phyloP scores from a whole-genome alignment of 2,113 vertebrate species.

The Dendropsophus ebraccatus region DNA sequence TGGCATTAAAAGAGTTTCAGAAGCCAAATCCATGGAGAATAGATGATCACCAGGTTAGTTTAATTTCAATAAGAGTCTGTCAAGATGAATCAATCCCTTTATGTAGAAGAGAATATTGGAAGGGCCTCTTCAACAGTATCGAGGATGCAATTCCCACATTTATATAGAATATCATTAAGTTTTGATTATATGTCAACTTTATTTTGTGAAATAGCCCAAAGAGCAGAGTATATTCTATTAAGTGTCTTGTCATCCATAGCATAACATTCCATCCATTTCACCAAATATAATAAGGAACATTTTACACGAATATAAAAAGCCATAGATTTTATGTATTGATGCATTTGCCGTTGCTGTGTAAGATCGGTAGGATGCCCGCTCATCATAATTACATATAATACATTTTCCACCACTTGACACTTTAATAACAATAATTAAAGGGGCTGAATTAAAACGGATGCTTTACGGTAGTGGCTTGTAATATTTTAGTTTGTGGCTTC shows the following conservation, averaged over 20 bases:
- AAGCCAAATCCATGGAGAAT: too few species aligned
- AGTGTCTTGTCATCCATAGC: not conserved
- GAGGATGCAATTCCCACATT: not conserved
- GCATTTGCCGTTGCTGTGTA: not conserved
- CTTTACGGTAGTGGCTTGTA: not conserved
- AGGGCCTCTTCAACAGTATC: too few species aligned
- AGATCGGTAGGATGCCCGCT: not conserved
- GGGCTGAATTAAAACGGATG: not conserved
- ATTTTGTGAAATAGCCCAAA: not conserved
- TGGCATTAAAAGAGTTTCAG: too few species aligned
- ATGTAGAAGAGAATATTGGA: too few species aligned
- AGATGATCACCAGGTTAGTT: too few species aligned
- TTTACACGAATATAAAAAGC: not conserved
- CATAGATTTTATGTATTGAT: not conserved
- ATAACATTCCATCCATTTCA: not conserved
- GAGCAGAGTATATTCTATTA: not conserved
- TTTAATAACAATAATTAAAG: constrained; percentile 26
- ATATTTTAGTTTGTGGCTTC: not conserved
- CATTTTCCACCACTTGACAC: not conserved
- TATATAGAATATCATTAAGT: not conserved
- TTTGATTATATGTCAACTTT: not conserved
- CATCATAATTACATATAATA: not conserved
- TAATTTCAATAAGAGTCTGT: too few species aligned
- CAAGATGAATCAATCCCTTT: too few species aligned
- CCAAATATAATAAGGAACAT: not conserved